Conservation (phyloP, 2,113 vertebrate genomes). For the Tyrannus savana region DNA sequence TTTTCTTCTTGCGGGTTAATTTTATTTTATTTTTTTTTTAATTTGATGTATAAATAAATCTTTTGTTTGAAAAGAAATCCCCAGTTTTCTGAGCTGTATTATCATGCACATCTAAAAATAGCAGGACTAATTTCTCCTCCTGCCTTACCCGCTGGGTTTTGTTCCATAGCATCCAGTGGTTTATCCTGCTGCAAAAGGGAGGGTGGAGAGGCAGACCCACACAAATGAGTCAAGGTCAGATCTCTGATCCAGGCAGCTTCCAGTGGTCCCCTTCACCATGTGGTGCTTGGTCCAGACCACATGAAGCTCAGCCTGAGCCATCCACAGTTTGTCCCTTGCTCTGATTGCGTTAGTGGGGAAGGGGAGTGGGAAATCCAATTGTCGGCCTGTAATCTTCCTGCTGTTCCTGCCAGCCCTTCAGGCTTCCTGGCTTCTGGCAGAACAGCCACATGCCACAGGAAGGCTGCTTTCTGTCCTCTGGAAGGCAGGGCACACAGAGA, state of each 20-base stretch:
- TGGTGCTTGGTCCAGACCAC: not conserved
- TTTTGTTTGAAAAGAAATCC: slow-evolving; percentile 55
- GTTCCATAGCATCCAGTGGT: not conserved
- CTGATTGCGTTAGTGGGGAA: not conserved
- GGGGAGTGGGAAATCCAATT: slow-evolving; percentile 19
- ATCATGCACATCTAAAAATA: slow-evolving; percentile 38
- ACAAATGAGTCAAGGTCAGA: not conserved
- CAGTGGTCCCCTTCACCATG: not conserved
- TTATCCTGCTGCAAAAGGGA: not conserved
- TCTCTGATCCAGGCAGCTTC: not conserved
- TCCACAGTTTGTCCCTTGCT: not conserved
- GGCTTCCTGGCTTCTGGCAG: slow-evolving; percentile 56
- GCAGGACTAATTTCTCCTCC: slow-evolving; percentile 40
- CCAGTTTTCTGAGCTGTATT: slow-evolving; percentile 55
- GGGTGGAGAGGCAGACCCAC: not conserved
- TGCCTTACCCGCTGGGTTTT: slow-evolving; percentile 40
- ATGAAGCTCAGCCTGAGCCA: not conserved
- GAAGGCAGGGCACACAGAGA: not conserved
- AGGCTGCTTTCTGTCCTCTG: not conserved
- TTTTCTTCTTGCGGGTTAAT: not conserved
- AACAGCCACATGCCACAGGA: not conserved
- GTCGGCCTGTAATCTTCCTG: not conserved
- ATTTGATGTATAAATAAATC: slow-evolving; percentile 56
- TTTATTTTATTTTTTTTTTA: not conserved
- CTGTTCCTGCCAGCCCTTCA: slow-evolving; percentile 42